These are phyloP conservation scores for Meriones unguiculatus DNA, from an alignment of 2,113 vertebrate species.

Conservation along the genomic window DNA sequence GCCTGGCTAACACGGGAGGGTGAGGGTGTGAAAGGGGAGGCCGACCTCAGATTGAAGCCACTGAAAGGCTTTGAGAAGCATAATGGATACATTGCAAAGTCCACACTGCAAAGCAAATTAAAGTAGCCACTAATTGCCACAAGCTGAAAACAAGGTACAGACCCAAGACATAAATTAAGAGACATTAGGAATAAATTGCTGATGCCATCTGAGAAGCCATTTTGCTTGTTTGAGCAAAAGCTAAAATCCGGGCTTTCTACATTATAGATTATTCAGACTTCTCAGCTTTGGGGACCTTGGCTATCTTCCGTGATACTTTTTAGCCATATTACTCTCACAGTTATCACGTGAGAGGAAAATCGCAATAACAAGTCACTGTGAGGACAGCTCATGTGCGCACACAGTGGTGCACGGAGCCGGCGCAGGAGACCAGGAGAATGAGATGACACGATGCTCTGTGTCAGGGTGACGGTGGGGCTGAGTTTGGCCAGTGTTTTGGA, in stretches of 20 bases:
- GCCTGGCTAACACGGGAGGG: constrained; percentile 78
- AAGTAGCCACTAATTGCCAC: constrained; percentile 12
- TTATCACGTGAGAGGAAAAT: constrained; percentile 16
- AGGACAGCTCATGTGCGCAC: not conserved
- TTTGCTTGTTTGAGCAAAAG: constrained; percentile 34
- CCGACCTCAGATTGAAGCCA: not conserved
- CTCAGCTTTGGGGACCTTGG: not conserved
- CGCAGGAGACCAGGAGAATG: not conserved
- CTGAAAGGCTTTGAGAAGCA: not conserved
- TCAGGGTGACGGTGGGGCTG: not conserved
- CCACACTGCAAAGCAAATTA: constrained; percentile 61
- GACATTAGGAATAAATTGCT: constrained; percentile 4
- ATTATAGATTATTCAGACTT: constrained; percentile 17
- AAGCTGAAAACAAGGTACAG: not conserved
- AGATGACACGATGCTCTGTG: not conserved
- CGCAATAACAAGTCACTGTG: not conserved
- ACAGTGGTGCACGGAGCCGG: not conserved
- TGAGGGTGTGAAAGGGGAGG: not conserved
- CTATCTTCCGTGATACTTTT: not conserved
- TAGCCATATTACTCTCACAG: not conserved
- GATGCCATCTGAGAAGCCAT: not conserved
- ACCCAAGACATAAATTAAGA: constrained; percentile 36
- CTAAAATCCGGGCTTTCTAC: not conserved
- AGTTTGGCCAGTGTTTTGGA: not conserved
- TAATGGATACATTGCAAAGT: constrained; percentile 41